A percentile compares a stretch with the other conserved stretches of the same genome.
phyloP scores from a whole-genome alignment of 2,797 vertebrate species.

The Nyctibius grandis region DNA sequence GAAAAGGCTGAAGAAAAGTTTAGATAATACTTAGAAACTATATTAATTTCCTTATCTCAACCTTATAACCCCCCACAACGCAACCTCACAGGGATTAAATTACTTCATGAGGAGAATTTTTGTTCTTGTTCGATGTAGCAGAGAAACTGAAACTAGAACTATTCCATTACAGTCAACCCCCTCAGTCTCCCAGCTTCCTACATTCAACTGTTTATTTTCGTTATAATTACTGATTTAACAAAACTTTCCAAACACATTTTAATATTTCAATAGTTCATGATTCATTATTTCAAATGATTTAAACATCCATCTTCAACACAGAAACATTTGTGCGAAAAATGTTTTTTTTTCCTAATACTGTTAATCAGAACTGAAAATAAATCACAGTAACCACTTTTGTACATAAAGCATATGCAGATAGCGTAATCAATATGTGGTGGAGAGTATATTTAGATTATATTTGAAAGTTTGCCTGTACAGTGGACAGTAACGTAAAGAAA shows the following conservation, averaged over 20 bases:
- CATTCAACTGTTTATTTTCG: background rate
- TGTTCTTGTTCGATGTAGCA: background rate
- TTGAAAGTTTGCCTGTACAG: background rate
- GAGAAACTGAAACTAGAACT: background rate
- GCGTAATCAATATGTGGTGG: background rate
- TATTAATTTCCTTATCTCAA: background rate
- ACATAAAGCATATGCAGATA: background rate
- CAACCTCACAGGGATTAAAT: background rate
- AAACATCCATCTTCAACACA: background rate
- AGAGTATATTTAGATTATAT: background rate
- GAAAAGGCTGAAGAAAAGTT: background rate
- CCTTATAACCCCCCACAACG: background rate
- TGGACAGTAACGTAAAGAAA: background rate
- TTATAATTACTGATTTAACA: background rate
- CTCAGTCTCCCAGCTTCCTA: background rate
- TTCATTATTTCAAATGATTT: background rate
- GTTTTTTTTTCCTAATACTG: background rate
- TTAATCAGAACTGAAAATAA: background rate
- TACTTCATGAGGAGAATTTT: background rate
- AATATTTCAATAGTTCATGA: background rate
- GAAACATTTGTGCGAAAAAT: background rate
- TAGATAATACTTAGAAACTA: background rate
- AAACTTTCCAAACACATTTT: background rate
- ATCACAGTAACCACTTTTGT: background rate
- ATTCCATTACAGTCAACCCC: background rate